Base-by-base conservation (phyloP, 2,113 vertebrate genomes). In the Isichthys henryi region DNA sequence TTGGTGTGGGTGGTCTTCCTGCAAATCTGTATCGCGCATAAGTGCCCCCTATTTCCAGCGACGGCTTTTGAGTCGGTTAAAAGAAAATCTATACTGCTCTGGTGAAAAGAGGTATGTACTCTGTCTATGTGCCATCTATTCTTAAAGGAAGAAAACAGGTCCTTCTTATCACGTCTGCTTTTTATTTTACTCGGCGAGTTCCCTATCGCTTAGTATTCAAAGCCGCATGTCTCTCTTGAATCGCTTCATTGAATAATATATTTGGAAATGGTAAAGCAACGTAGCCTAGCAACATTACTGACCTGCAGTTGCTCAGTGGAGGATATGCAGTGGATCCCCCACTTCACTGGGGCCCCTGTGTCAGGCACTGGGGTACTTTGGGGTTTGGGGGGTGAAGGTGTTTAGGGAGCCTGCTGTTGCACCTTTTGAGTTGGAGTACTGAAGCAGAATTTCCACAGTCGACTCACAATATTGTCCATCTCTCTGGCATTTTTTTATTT, bases 251-350 rank as follows among this genome's bases (percentile, higher is more conserved):
- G 94, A 95, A 94, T 92, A 94, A 93, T 91, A 92, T 91, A 94
- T 93, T 94, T 93, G 92, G 89, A 92, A 94, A 93, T 92, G 90
- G 92, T 92, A 92, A 93, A 92, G 91, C 52, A 88, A 94, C 93
- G 95, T 96, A 95, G 95, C 95, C 95, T 96, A 95, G 95, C 95
- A 96, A 95, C 95, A 94, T 94, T 94, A 91, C 93, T 93, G 93
- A 92, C 92, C 91, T 90, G 91, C 89, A 91, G 90, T 92, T 92
- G 92, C 93, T 91, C 93, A 92, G 92, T 50, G 92, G 92, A 50
- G 46, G 93, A 92, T 92, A 91, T 91, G 91, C 93, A 92, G 93
- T 87, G n/a, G 92, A 91, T 58, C 74, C 23, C 27, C 56, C 80
- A 80, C 23, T 17, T 52, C 27, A 91, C 89, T n/a, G 17, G 45